Conservation (phyloP, 2,113 vertebrate genomes). For the Rissa tridactyla region DNA sequence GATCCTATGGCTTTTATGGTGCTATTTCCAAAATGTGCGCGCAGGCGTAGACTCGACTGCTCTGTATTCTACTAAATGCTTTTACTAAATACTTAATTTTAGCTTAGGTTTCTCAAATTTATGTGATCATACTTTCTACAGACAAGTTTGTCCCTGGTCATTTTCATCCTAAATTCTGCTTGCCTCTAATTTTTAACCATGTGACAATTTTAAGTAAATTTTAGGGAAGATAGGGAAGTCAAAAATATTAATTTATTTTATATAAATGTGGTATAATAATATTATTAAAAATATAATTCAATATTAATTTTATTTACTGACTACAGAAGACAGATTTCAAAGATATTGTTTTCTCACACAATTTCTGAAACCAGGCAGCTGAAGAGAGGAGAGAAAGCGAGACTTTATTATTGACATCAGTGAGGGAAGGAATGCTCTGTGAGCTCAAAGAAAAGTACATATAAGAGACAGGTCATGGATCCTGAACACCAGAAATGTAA, state of each 20-base stretch:
- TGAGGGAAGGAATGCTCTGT: neutral
- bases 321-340: neutral
- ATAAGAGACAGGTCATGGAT: fast-evolving
- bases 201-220: neutral
- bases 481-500: neutral
- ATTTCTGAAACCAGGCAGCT: neutral
- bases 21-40: neutral
- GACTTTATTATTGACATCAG: neutral
- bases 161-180: neutral
- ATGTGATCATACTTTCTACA: neutral
- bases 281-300: neutral
- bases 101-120: neutral
- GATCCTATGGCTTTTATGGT: neutral
- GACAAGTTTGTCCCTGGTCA: neutral
- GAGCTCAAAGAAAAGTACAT: neutral
- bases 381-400: neutral
- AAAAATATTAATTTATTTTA: neutral
- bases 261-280: neutral
- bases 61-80: neutral
- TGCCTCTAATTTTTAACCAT: neutral
- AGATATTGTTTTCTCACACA: neutral
- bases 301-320: neutral
- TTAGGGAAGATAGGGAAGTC: neutral
- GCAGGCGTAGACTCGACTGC: neutral
- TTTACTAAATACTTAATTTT: neutral